Percentiles rank a stretch among this genome's conserved stretches.
Evolutionary conservation across 2,113 vertebrate genomes (phyloP).

Genomic region (Anguilla japonica): DNA sequence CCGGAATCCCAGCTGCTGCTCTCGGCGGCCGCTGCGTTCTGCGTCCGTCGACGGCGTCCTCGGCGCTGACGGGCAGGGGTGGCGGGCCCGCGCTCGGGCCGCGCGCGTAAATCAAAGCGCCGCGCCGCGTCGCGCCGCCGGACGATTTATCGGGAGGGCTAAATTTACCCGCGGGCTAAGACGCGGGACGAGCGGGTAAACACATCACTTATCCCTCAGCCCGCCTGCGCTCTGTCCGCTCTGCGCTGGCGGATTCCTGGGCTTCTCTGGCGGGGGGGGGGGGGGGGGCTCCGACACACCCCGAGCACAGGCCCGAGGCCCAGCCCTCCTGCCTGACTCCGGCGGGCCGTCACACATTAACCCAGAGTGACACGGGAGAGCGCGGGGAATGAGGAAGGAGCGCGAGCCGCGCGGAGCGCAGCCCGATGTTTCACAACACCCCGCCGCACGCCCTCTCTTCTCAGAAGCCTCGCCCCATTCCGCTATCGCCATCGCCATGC

Average conservation of each 20-base stretch:
- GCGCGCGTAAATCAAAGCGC: neutral
- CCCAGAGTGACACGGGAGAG: neutral
- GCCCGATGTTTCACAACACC: neutral
- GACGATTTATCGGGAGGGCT: neutral
- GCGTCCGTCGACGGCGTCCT: neutral
- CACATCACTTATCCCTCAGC: neutral
- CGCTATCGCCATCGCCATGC: neutral
- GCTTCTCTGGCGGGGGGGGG: neutral
- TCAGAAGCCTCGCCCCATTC: neutral
- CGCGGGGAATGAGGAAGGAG: neutral
- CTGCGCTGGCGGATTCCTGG: neutral
- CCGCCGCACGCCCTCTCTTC: neutral
- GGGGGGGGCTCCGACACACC: neutral
- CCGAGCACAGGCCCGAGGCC: neutral
- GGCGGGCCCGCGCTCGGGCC: neutral
- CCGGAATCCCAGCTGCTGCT: neutral
- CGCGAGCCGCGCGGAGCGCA: neutral
- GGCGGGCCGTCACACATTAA: neutral
- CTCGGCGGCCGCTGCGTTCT: neutral
- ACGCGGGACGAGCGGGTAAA: neutral
- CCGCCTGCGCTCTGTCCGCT: neutral
- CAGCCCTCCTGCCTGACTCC: neutral
- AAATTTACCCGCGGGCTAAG: constrained; percentile 3
- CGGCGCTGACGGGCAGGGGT: neutral
- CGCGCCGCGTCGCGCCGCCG: neutral